Base-by-base conservation (phyloP, 2,888 invertebrate species). In the Euclidia mi region DNA sequence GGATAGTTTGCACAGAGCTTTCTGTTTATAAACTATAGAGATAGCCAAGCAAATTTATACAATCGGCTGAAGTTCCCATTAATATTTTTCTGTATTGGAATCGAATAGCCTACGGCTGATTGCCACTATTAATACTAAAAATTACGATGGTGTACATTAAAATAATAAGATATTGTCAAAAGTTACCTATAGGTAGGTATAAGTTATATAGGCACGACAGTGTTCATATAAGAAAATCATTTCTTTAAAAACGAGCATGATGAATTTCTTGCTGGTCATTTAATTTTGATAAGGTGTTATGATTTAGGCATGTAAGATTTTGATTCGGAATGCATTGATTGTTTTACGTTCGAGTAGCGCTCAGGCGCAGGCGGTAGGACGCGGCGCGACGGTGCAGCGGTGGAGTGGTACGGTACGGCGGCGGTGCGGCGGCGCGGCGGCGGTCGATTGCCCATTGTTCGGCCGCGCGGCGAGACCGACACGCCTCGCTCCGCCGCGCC, bases 401-500 rank as follows among this genome's bases (percentile, higher is more conserved):
- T 65, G 89, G 88, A 92, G 92, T 91, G 90, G 94, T 94, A 90
- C 85, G 68, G 43, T 81, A 76, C 78, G 88, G 87, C 85, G 81
- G 79, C 91, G 92, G 20, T 1, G 51, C 71, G 55, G 73, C 70
- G 76, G 76, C 74, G 78, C 76, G 75, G 64, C 76, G 83, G 87
- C 79, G 84, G 87, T 65, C 89, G 88, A 92, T 92, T 91, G 90
- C 75, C 90, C 85, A 94, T 94, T 94, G 94, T 94, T 90, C 85
- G 69, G 43, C 81, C 75, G 78, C 88, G 87, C 85, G 81, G 79
- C 91, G 92, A 84, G 85, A 90, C 93, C 85, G 94, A 81, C 83
- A 93, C 87, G 94, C 91, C 90, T 89, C 91, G 93, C 92, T 81
- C 93, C 82, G 75, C 82, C 84, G 87, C 85, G 72, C 71, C 73